A percentile compares a stretch with the other conserved stretches of the same genome.
Conservation (phyloP, 1,140 invertebrate species). For the Drosophila trapezifrons region DNA sequence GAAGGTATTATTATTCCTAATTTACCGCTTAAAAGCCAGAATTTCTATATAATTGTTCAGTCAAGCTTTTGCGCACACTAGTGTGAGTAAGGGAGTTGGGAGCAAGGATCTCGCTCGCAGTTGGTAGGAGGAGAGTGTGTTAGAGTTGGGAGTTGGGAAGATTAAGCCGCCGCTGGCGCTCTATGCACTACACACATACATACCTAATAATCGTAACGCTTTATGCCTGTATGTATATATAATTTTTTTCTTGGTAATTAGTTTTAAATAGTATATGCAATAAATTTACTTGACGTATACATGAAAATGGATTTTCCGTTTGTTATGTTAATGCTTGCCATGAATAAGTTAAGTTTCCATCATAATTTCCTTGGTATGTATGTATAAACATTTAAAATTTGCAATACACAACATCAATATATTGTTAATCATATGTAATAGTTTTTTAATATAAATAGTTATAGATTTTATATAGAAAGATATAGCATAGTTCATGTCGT, state of each 20-base stretch:
- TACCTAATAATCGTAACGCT: constrained; percentile 61
- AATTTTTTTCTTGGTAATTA: constrained; percentile 43
- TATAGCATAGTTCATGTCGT: constrained; percentile 63
- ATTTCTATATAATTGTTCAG: constrained; percentile 62
- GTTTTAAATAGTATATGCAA: constrained; percentile 62
- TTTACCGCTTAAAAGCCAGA: constrained; percentile 65
- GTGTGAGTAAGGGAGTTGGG: constrained; percentile 19
- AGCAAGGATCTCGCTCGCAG: constrained; percentile 2
- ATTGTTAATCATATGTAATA: constrained; percentile 77
- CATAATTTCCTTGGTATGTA: constrained; percentile 56
- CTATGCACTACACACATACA: constrained; percentile 68
- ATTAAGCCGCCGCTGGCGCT: constrained; percentile 42
- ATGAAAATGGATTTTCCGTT: constrained; percentile 61
- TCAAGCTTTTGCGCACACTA: constrained; percentile 75
- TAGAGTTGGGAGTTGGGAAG: constrained; percentile 31
- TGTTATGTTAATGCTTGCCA: constrained; percentile 46
- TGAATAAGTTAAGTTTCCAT: constrained; percentile 62
- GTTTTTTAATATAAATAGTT: constrained; percentile 60
- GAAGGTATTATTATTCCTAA: constrained; percentile 64
- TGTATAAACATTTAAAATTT: constrained; percentile 82
- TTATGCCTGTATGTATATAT: constrained; percentile 49
- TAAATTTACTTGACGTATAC: constrained; percentile 78
- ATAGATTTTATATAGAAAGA: constrained; percentile 63
- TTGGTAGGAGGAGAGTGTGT: constrained; percentile 13
- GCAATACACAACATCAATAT: constrained; percentile 82